phyloP scores from a whole-genome alignment of 1,140 invertebrate species.

The Limonius californicus region DNA sequence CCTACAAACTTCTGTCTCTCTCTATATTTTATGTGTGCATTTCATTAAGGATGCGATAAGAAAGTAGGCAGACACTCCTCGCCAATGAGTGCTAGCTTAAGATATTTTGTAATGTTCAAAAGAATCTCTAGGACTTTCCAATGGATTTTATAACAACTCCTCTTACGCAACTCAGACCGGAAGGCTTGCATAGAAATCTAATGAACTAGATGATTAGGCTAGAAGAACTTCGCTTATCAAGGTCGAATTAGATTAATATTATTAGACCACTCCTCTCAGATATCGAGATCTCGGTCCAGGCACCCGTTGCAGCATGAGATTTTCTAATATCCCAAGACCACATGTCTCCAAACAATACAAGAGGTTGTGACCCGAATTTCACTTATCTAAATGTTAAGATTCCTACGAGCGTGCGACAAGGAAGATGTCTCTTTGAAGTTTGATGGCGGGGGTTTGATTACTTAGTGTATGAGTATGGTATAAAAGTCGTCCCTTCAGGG shows the following conservation, averaged over 20 bases:
- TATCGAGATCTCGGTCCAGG: neutral
- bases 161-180: neutral
- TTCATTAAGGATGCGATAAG: no score
- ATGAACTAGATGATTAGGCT: no score
- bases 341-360: slow-evolving; percentile 1
- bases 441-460: slow-evolving; percentile 20
- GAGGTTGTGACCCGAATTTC: slow-evolving; percentile 26
- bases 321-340: neutral
- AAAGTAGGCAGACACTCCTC: no score
- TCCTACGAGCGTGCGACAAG: neutral
- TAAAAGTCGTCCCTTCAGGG: slow-evolving; percentile 14
- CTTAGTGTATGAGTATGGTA: slow-evolving; percentile 13
- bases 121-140: neutral
- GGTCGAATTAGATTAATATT: no score
- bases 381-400: slow-evolving; percentile 24
- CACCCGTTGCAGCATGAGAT: neutral
- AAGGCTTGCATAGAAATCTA: neutral
- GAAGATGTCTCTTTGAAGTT: slow-evolving; percentile 18
- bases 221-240: neutral
- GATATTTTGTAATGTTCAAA: no score
- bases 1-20: no score
- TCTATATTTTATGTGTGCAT: no score
- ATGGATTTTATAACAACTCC: neutral
- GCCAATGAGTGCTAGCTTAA: no score
- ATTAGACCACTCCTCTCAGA: neutral